Evolutionary conservation across 2,113 vertebrate genomes (phyloP).

Genomic region (Rhinolophus sinicus): DNA sequence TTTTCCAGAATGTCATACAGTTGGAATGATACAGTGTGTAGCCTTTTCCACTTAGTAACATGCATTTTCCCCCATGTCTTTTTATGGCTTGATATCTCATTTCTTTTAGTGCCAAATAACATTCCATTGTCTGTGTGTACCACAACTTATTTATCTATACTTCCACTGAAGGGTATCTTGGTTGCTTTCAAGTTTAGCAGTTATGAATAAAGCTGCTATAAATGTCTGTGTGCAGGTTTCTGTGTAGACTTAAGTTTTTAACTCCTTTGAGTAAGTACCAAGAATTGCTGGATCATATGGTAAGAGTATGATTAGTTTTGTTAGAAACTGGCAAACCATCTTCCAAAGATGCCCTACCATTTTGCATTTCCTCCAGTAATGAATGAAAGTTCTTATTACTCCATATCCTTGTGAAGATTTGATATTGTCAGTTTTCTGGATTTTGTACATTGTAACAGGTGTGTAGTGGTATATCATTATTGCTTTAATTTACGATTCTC

Average conservation of each 20-base stretch:
- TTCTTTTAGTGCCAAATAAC: neutral
- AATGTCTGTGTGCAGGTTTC: neutral
- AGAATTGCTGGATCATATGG: neutral
- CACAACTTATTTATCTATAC: too few relatives aligned
- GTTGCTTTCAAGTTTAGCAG: neutral
- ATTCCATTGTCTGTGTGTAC: too few relatives aligned
- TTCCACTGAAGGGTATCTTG: neutral
- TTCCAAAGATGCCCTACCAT: neutral
- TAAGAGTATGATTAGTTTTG: neutral
- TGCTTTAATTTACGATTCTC: neutral
- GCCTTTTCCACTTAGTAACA: neutral
- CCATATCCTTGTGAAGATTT: neutral
- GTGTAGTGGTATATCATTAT: neutral
- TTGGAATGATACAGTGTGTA: neutral
- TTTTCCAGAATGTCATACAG: neutral
- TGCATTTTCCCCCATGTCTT: too few relatives aligned
- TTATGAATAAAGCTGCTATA: neutral
- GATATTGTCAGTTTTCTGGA: neutral
- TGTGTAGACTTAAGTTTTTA: neutral
- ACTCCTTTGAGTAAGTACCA: neutral
- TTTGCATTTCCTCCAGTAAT: neutral
- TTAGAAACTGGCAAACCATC: neutral
- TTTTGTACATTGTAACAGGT: neutral
- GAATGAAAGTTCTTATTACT: neutral
- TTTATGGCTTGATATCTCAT: neutral